Percentiles rank a stretch among this genome's conserved stretches.
Evolutionary conservation across 2,113 vertebrate genomes (phyloP).

Genomic region (Astatoreochromis straeleni): DNA sequence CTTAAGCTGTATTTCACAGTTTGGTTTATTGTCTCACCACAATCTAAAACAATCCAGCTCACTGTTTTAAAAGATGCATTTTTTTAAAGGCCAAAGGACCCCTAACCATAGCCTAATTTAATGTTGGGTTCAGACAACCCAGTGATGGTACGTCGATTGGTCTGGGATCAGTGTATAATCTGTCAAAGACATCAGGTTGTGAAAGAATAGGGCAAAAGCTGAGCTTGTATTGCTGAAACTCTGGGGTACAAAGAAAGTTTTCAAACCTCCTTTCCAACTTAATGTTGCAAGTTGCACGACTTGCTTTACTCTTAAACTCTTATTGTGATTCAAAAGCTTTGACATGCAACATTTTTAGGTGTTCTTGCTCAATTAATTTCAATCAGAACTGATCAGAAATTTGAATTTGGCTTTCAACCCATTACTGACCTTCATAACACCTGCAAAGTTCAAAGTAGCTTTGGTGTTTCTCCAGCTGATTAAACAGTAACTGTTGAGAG

Average conservation of each 20-base stretch:
- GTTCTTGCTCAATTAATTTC: neutral
- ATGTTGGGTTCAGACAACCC: neutral
- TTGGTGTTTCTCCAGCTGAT: neutral
- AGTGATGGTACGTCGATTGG: fast-evolving
- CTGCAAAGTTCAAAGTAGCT: neutral
- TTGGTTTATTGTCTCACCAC: neutral
- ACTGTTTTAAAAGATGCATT: neutral
- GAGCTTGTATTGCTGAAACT: neutral
- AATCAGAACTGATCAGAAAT: neutral
- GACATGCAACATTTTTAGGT: neutral
- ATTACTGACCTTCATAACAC: neutral
- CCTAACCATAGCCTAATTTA: neutral
- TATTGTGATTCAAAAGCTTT: neutral
- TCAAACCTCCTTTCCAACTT: neutral
- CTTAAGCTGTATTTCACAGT: neutral
- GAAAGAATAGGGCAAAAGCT: neutral
- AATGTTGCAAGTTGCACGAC: neutral
- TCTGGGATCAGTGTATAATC: neutral
- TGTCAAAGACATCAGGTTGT: neutral
- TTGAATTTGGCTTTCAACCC: neutral
- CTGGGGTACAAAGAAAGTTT: neutral
- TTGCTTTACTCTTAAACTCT: neutral
- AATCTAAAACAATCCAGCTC: neutral
- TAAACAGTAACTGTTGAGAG: neutral
- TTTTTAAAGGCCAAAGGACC: neutral